Base-by-base conservation (phyloP, 2,113 vertebrate species). In the Anser brachyrhynchus region DNA sequence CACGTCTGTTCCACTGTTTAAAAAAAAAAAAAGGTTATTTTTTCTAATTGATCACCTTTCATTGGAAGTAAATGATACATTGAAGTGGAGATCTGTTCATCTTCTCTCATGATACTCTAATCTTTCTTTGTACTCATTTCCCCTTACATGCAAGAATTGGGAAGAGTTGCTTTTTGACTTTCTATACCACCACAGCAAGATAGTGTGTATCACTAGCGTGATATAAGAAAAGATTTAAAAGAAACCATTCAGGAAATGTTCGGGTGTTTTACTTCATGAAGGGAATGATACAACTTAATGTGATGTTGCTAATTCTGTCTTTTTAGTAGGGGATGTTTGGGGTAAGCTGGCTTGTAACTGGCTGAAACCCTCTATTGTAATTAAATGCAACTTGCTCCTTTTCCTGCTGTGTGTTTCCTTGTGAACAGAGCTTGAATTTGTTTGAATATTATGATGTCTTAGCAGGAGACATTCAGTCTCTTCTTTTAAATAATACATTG, bases 361-460 rank as follows among this genome's bases (percentile, higher is more conserved):
- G 71, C 84, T 88, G 90, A 81, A 95, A 85, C 76, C 67, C 82
- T 84, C 61, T 87, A 74, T 70, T 93, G 69, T 93, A 90, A 96
- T 96, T 96, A 96, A 97, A 96, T 94, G 43, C 79, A 90, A 86
- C 85, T 95, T 86, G 79, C 79, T 96, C 69, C 91, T 96, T 93
- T 93, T 90, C 75, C 65, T 90, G 79, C 88, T 86, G 46, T 93
- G 92, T 96, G 91, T 91, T 94, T 97, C 94, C 62, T 95, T 96
- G 70, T 84, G 82, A 90, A 54, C 37, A 76, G 59, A 7, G 6
- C 87, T 92, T 89, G 78, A 87, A 82, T 59, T 73, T 70, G 20
- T 80, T 74, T 77, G 72, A 66, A 46, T 88, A 12, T 73, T 70
- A 31, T 21, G 35, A 35, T 80, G 64, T 41, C 41, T 85, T 89